phyloP scores from a whole-genome alignment of 1,140 invertebrate species.

The Andricus grossulariae region DNA sequence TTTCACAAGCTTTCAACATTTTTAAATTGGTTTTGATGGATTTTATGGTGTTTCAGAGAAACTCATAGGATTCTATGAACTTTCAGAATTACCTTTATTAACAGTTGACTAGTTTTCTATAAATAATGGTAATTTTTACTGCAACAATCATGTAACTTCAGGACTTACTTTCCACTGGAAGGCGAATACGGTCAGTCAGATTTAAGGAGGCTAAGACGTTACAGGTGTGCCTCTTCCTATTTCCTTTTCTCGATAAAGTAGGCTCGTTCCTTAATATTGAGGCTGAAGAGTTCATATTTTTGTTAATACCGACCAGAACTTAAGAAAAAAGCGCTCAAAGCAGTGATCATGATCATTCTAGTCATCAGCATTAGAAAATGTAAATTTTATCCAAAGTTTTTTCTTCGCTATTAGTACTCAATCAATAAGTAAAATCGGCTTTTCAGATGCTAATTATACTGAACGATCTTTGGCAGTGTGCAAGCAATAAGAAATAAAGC shows the following conservation, averaged over 20 bases:
- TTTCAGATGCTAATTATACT: not conserved
- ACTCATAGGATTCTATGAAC: no score
- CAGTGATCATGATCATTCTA: not conserved
- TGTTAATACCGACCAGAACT: conserved; percentile 48
- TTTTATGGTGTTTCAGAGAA: no score
- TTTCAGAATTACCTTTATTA: no score
- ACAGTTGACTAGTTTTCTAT: no score
- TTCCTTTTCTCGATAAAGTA: conserved; percentile 58
- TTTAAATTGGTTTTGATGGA: no score
- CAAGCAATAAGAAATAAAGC: not conserved
- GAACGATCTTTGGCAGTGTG: not conserved
- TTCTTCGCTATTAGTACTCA: no score
- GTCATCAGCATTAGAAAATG: not conserved
- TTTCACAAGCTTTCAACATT: no score
- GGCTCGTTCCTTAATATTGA: conserved; percentile 66
- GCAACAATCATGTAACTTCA: not conserved
- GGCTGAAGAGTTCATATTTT: conserved; percentile 49
- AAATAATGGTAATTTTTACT: not conserved
- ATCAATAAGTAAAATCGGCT: not conserved
- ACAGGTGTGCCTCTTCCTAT: conserved; percentile 63
- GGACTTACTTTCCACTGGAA: conserved; percentile 65
- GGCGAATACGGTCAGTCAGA: conserved; percentile 55
- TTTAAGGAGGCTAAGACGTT: conserved; percentile 48
- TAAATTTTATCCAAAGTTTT: no score
- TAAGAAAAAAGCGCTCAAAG: not conserved